Evolutionary conservation across 2,113 vertebrate genomes (phyloP).

Genomic region (Balaeniceps rex): DNA sequence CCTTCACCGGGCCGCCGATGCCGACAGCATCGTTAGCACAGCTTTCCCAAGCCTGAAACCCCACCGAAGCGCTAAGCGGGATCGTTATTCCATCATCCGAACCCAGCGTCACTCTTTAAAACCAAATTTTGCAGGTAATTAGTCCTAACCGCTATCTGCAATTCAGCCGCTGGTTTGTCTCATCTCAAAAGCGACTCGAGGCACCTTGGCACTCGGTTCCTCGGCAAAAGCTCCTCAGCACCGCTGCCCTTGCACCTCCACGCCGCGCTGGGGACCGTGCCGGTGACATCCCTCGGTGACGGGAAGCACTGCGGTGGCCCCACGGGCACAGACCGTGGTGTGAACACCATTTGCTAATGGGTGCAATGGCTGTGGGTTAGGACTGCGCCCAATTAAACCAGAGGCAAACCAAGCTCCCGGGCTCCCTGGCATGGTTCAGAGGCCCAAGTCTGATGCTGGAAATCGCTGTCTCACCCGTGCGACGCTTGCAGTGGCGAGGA

Average conservation of each 20-base stretch:
- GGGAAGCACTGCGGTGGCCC: not conserved
- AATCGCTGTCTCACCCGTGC: accelerated
- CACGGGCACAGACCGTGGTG: accelerated
- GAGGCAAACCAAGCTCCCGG: not conserved
- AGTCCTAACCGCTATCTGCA: not conserved
- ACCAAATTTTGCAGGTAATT: not conserved
- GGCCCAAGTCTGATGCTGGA: not conserved
- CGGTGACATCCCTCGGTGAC: accelerated
- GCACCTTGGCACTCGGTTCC: not conserved
- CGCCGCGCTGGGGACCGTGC: accelerated
- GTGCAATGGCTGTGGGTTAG: not conserved
- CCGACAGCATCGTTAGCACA: not conserved
- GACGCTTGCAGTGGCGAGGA: not conserved
- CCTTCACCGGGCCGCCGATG: not conserved
- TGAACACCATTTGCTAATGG: not conserved
- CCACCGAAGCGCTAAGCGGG: not conserved
- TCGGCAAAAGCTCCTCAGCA: not conserved
- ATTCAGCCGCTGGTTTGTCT: not conserved
- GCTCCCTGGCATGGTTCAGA: not conserved
- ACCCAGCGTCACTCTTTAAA: not conserved
- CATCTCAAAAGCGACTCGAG: not conserved
- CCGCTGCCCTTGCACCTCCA: too few species aligned
- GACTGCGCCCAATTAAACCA: not conserved
- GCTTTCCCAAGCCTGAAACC: not conserved
- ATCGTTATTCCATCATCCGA: not conserved